These are phyloP conservation scores for Agapornis roseicollis DNA, from an alignment of 2,113 vertebrate species.

Conservation along the genomic window DNA sequence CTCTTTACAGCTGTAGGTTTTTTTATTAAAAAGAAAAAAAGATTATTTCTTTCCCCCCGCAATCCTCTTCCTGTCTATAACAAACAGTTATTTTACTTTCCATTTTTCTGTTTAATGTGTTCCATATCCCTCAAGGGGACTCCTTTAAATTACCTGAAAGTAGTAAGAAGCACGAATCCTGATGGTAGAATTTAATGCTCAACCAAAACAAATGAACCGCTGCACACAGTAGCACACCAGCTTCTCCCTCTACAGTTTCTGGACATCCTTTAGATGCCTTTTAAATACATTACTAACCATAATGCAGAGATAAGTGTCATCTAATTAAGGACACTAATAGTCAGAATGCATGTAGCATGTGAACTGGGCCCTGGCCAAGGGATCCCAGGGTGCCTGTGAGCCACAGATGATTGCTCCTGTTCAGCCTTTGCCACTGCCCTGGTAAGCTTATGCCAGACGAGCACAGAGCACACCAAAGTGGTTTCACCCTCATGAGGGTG, in stretches of 20 bases:
- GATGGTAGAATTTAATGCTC: neutral
- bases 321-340: neutral
- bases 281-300: neutral
- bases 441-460: fast-evolving
- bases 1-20: neutral
- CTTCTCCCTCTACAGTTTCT: neutral
- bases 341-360: neutral
- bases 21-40: neutral
- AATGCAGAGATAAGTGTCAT: neutral
- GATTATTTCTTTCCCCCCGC: neutral
- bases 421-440: neutral
- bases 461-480: fast-evolving
- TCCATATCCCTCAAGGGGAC: neutral
- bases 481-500: neutral
- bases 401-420: neutral
- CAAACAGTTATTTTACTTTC: neutral
- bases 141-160: neutral
- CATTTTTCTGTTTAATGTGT: neutral
- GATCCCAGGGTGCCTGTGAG: neutral
- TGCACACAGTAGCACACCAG: neutral
- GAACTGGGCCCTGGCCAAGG: neutral
- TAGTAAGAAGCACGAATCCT: neutral
- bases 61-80: neutral
- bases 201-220: neutral
- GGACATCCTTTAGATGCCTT: neutral